phyloP scores from a whole-genome alignment of 2,113 vertebrate genomes.

The Python bivittatus region DNA sequence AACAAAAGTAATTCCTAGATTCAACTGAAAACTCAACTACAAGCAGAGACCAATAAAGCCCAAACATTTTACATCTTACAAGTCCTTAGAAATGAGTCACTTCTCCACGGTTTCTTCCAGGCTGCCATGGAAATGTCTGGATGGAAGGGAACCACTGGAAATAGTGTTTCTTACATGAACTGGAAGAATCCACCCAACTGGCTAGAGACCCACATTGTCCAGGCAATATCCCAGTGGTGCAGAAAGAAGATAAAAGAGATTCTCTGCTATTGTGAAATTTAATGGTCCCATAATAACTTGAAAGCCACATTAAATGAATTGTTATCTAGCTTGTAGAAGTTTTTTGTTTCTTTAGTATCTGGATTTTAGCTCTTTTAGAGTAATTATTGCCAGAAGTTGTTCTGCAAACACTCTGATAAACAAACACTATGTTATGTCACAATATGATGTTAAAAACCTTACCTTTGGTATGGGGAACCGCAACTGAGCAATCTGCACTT shows the following conservation, averaged over 20 bases:
- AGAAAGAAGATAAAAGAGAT: neutral
- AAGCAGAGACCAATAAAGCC: neutral
- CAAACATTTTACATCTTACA: neutral
- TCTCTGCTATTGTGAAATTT: neutral
- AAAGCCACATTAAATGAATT: neutral
- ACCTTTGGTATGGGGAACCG: constrained; percentile 95
- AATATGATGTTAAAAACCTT: constrained; percentile 12
- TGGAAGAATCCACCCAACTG: neutral
- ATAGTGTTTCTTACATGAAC: neutral
- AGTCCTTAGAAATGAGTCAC: no score
- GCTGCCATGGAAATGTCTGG: neutral
- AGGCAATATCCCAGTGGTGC: neutral
- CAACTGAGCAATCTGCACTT: constrained; percentile 83
- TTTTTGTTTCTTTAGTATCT: neutral
- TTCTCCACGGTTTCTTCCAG: neutral
- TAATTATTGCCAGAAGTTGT: neutral
- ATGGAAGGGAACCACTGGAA: neutral
- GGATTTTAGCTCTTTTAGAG: neutral
- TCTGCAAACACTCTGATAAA: neutral
- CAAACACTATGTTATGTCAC: neutral
- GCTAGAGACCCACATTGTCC: neutral
- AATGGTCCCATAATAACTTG: neutral
- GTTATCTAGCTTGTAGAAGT: neutral
- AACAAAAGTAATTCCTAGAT: neutral
- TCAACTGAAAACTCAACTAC: neutral